phyloP scores from a whole-genome alignment of 2,888 invertebrate species.

The Mythimna ferrago region DNA sequence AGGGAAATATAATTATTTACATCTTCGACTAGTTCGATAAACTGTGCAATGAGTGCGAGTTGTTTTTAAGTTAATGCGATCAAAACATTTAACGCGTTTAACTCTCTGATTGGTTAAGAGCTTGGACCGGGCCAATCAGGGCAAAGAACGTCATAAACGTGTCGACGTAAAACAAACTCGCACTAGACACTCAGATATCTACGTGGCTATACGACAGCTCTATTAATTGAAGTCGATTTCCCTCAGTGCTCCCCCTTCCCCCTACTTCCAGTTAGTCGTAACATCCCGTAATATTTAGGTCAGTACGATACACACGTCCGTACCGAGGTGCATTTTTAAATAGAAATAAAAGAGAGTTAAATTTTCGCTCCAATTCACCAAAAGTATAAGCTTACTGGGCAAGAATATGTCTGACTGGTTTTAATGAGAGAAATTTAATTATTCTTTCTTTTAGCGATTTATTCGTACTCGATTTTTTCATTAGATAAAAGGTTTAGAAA shows the following conservation, averaged over 20 bases:
- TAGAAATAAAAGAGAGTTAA: slow-evolving; percentile 76
- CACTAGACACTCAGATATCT: slow-evolving; percentile 17
- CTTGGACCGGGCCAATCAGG: no score
- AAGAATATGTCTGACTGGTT: slow-evolving; percentile 60
- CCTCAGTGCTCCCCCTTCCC: slow-evolving; percentile 52
- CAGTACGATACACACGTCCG: slow-evolving; percentile 74
- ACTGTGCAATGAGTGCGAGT: neutral
- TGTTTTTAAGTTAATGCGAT: no score
- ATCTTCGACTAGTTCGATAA: neutral
- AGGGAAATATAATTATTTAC: neutral
- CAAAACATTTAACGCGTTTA: no score
- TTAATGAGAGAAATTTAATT: slow-evolving; percentile 68
- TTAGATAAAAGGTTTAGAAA: slow-evolving; percentile 22
- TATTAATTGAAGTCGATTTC: slow-evolving; percentile 67
- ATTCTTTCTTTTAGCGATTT: slow-evolving; percentile 37
- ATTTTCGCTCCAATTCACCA: slow-evolving; percentile 74
- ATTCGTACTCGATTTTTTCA: slow-evolving; percentile 25
- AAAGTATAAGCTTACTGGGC: slow-evolving; percentile 59
- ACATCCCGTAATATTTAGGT: slow-evolving; percentile 78
- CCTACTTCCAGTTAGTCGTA: slow-evolving; percentile 61
- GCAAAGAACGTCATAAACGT: no score
- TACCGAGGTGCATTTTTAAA: slow-evolving; percentile 74
- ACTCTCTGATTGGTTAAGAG: no score
- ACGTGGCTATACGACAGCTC: slow-evolving; percentile 47
- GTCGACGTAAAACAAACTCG: no score